These are phyloP conservation scores for Oryctolagus cuniculus DNA, from an alignment of 2,113 vertebrate species.

Conservation along the genomic window mOryCun1.1 NC_091433.1:186346001-186346500, in stretches of 20 bases:
- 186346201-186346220: not conserved
- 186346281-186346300: no score
- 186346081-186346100: not conserved
- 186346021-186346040: not conserved
- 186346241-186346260: not conserved
- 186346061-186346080: not conserved
- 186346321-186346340: no score
- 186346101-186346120: not conserved
- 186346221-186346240: not conserved
- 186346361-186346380: no score
- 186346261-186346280: no score
- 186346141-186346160: not conserved
- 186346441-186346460: no score
- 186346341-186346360: no score
- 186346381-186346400: no score
- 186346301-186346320: no score
- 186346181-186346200: not conserved
- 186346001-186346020: not conserved
- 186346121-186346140: accelerated
- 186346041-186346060: not conserved
- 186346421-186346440: no score
- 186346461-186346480: no score
- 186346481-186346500: no score
- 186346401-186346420: no score
- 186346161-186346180: not conserved